These are phyloP conservation scores for Hypolimnas misippus DNA, from an alignment of 2,888 invertebrate species.

Conservation along the genomic window DNA sequence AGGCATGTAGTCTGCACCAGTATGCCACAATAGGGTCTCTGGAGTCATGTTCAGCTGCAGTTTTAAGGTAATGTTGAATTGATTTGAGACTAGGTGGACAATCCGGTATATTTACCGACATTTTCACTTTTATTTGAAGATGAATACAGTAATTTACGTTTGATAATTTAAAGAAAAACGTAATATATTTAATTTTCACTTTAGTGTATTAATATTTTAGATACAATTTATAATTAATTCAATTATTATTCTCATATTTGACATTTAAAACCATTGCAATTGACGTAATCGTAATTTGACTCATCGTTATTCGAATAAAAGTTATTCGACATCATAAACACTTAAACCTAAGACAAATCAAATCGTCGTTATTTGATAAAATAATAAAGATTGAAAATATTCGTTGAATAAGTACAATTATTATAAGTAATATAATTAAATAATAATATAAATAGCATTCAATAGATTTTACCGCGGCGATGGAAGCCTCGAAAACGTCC, in stretches of 20 bases:
- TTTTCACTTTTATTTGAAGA: constrained; percentile 31
- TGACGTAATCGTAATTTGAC: too few relatives aligned
- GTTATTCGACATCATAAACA: too few relatives aligned
- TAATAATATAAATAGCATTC: too few relatives aligned
- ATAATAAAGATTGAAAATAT: too few relatives aligned
- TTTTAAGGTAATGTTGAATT: constrained; percentile 95
- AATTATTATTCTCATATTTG: background rate
- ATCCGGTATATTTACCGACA: constrained; percentile 81
- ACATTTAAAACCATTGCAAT: too few relatives aligned
- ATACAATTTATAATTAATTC: background rate
- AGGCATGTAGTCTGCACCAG: constrained; percentile 96
- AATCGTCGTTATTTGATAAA: too few relatives aligned
- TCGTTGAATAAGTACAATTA: too few relatives aligned
- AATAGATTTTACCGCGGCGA: too few relatives aligned
- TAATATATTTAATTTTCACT: background rate
- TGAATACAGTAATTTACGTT: background rate
- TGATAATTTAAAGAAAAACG: background rate
- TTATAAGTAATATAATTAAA: too few relatives aligned
- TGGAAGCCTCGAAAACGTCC: too few relatives aligned
- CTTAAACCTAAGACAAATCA: too few relatives aligned
- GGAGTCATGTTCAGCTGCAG: constrained; percentile 95
- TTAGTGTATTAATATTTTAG: background rate
- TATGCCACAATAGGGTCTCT: constrained; percentile 96
- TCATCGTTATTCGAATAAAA: too few relatives aligned
- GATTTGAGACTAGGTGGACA: constrained; percentile 91